These are phyloP conservation scores for Sylvicola fuscatus DNA, from an alignment of 2,888 invertebrate genomes.

Conservation along the genomic window DNA sequence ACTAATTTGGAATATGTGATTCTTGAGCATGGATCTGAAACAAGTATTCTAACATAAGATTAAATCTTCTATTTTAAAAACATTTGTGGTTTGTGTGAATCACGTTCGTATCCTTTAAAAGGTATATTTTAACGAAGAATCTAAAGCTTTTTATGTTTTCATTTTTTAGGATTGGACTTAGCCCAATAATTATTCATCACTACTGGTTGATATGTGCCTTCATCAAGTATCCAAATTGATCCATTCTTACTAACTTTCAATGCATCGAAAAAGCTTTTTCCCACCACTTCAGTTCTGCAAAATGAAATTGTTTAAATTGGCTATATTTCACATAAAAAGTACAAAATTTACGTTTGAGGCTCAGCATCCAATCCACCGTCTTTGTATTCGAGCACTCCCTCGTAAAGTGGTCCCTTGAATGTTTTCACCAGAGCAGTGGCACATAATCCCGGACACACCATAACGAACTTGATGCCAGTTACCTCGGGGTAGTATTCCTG, in stretches of 20 bases:
- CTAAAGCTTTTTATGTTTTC: too few relatives aligned
- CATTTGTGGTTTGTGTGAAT: too few relatives aligned
- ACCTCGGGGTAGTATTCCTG: constrained; percentile 6
- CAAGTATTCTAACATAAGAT: too few relatives aligned
- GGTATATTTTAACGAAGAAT: too few relatives aligned
- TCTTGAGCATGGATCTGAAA: too few relatives aligned
- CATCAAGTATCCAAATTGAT: constrained; percentile 5
- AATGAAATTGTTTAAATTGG: not conserved
- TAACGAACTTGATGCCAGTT: constrained; percentile 4
- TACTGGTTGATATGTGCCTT: constrained; percentile 2
- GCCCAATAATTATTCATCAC: too few relatives aligned
- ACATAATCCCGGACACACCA: constrained; percentile 4
- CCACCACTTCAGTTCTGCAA: constrained; percentile 1
- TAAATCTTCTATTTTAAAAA: too few relatives aligned
- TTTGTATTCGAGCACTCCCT: too few relatives aligned
- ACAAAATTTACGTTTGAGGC: constrained; percentile 1
- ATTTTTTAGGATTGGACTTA: too few relatives aligned
- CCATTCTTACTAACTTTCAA: constrained; percentile 2
- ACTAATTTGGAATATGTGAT: too few relatives aligned
- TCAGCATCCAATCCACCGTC: not conserved
- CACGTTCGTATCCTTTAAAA: too few relatives aligned
- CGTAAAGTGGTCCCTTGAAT: not conserved
- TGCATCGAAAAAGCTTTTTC: constrained; percentile 2
- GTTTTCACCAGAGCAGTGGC: not conserved
- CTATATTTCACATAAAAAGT: too few relatives aligned